Evolutionary conservation across 2,113 vertebrate species (phyloP).

Genomic region (Hyperoodon ampullatus): DNA sequence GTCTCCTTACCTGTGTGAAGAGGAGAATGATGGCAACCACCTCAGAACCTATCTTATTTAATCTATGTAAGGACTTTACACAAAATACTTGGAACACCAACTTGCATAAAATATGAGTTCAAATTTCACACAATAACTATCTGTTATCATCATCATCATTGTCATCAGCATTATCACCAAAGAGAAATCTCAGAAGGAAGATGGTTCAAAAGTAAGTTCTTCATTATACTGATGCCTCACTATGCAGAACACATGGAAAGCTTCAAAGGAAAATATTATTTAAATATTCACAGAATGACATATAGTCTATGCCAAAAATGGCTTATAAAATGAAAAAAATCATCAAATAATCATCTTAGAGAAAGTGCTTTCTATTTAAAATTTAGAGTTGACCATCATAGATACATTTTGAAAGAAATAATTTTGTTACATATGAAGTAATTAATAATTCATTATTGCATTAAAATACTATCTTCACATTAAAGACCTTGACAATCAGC

Average conservation of each 20-base stretch:
- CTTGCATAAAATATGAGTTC: neutral
- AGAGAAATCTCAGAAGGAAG: neutral
- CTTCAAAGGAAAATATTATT: neutral
- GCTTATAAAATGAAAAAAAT: neutral
- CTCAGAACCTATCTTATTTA: neutral
- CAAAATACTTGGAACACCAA: neutral
- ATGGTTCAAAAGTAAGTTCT: neutral
- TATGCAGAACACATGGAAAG: neutral
- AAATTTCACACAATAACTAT: neutral
- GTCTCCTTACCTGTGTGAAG: neutral
- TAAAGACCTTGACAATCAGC: neutral
- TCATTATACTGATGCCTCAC: neutral
- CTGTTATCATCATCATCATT: neutral
- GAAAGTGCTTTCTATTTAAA: neutral
- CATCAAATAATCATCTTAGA: neutral
- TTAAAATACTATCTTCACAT: neutral
- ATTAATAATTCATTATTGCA: neutral
- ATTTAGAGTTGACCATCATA: neutral
- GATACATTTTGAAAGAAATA: neutral
- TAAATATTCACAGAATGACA: neutral
- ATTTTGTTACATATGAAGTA: neutral
- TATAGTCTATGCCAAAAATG: neutral
- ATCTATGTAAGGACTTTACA: neutral
- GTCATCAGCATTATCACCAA: neutral
- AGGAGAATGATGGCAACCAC: neutral